phyloP scores from a whole-genome alignment of 2,888 invertebrate genomes.

The Drosophila aldrichi region DNA sequence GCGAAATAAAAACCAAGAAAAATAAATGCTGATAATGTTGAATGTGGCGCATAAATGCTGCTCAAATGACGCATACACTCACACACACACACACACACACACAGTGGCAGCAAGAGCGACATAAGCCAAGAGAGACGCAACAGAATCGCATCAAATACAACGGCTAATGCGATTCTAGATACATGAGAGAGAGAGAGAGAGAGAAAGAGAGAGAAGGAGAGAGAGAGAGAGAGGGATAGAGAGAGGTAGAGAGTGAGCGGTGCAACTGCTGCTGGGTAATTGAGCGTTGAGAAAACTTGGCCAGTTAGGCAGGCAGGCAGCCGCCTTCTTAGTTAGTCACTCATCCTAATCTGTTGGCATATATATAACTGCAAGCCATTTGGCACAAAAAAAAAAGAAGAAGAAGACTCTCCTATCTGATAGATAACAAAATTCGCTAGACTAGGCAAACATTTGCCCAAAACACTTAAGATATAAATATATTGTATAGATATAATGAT shows the following conservation, averaged over 20 bases:
- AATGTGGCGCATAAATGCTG: constrained; percentile 75
- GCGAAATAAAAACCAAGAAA: constrained; percentile 74
- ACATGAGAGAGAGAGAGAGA: not conserved
- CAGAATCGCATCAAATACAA: constrained; percentile 33
- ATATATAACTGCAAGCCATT: constrained; percentile 42
- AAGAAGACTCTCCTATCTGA: constrained; percentile 21
- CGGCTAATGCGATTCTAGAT: constrained; percentile 33
- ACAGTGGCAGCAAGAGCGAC: constrained; percentile 13
- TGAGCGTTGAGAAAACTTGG: constrained; percentile 42
- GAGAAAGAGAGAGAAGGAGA: not conserved
- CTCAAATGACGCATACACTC: constrained; percentile 50
- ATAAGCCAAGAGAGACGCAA: constrained; percentile 11
- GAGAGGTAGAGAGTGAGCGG: not conserved
- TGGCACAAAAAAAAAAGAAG: constrained; percentile 5
- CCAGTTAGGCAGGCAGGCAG: constrained; percentile 11
- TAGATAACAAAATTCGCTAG: constrained; percentile 12
- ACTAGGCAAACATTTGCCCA: not conserved
- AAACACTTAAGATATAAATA: not conserved
- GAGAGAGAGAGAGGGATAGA: not conserved
- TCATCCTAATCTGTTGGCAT: constrained; percentile 40
- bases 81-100: not conserved
- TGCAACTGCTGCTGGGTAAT: constrained; percentile 40
- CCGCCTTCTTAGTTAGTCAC: constrained; percentile 33
- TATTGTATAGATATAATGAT: too few relatives aligned
- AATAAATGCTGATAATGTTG: constrained; percentile 79